Conservation (phyloP, 2,113 vertebrate genomes). For the Empidonax traillii region DNA sequence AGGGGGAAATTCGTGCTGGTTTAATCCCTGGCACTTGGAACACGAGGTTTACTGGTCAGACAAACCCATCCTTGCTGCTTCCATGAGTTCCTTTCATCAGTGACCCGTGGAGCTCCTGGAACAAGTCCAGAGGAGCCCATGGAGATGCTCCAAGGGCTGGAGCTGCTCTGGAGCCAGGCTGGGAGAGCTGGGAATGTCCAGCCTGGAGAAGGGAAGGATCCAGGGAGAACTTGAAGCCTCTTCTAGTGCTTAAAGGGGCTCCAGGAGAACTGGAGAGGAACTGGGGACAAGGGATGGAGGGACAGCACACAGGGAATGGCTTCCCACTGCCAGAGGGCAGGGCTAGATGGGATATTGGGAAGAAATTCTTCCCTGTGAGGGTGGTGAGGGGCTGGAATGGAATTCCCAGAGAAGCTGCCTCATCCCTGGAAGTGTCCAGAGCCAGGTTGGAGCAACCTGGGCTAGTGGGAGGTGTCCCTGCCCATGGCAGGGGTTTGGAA, state of each 20-base stretch:
- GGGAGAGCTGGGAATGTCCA: not conserved
- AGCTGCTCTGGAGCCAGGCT: not conserved
- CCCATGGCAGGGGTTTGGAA: not conserved
- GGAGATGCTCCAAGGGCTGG: not conserved
- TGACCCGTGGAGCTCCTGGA: not conserved
- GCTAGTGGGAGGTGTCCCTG: not conserved
- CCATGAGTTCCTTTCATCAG: not conserved
- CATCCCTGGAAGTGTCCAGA: not conserved
- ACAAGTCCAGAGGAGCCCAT: rapidly evolving
- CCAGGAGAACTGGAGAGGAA: not conserved
- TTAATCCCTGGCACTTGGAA: not conserved
- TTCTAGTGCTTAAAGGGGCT: not conserved
- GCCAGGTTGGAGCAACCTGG: not conserved
- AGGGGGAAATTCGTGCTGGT: not conserved
- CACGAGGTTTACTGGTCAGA: not conserved
- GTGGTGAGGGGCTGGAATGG: rapidly evolving
- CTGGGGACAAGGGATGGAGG: rapidly evolving
- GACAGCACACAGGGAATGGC: not conserved
- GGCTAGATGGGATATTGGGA: too few relatives aligned
- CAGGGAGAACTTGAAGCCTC: rapidly evolving
- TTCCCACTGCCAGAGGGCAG: not conserved
- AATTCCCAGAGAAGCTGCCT: not conserved
- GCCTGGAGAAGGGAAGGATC: rapidly evolving
- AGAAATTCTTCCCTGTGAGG: not conserved
- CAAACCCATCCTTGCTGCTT: not conserved